A percentile compares a stretch with the other conserved stretches of the same genome.
Evolutionary conservation across 2,113 vertebrate species (phyloP).

Genomic region (Chamaetylas fuelleborni): DNA sequence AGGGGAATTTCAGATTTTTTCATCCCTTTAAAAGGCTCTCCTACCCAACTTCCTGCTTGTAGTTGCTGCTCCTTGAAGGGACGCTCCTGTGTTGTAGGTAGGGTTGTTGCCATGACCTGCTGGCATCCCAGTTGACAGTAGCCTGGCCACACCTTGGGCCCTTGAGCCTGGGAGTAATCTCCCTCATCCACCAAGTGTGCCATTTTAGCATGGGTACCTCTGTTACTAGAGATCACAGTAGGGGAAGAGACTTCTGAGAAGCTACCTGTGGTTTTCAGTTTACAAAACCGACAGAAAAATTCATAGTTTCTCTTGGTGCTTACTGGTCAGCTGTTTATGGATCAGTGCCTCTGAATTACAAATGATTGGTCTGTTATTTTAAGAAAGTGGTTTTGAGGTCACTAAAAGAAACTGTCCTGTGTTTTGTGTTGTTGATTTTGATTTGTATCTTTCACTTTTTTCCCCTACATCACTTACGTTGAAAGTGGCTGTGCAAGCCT

Average conservation of each 20-base stretch:
- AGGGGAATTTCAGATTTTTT: neutral
- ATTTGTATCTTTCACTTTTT: neutral
- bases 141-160: neutral
- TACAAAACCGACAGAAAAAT: neutral
- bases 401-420: neutral
- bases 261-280: slow-evolving; percentile 8
- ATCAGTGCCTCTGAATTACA: neutral
- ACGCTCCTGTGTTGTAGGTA: neutral
- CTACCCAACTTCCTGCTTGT: neutral
- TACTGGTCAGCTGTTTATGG: neutral
- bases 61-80: neutral
- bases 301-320: neutral
- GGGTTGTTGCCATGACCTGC: fast-evolving
- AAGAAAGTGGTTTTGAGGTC: slow-evolving; percentile 26
- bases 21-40: fast-evolving
- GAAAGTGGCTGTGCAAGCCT: neutral
- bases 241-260: neutral
- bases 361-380: neutral
- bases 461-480: neutral
- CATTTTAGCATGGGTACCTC: neutral
- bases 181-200: neutral
- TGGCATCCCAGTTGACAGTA: neutral
- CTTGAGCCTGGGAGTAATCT: neutral
- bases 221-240: fast-evolving
- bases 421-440: neutral